Base-by-base conservation (phyloP, 2,888 invertebrate genomes). In the Yponomeuta cagnagella region DNA sequence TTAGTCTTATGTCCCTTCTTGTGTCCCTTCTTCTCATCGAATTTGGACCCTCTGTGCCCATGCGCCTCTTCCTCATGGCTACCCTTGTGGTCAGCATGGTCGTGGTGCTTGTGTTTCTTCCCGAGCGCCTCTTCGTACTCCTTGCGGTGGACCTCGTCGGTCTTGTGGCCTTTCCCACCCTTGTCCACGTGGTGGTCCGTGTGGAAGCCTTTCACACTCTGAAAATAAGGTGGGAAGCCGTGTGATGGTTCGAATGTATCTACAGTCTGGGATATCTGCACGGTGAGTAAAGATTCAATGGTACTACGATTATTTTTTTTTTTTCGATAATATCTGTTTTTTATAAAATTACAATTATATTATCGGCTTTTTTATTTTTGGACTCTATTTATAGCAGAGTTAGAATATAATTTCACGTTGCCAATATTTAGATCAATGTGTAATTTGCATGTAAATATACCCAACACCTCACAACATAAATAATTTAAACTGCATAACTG, bases 1-100 rank as follows among this genome's bases (percentile, higher is more conserved):
- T 95, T 95, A 1, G 95, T 95, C 81, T 95, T 95, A 79, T 96
- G 95, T 5, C 96, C 96, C 77, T 95, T 95, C 80, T 95, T 96
- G 80, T 96, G 96, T 0, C 95, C 96, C 74, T 95, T 95, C 79
- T 95, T 95, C 82, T 96, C 95, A 0, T 94, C 95, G 74, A 95
- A 95, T 80, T 95, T 94, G 0, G 94, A 93, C 0, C 94, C 94
- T 75, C 95, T 94, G 70, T 94, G 94, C 0, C 95, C 95, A 74
- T 95, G 94, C 5, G 94, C 95, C 70, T 94, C 91, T 76, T 95
- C 95, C 74, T 95, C 94, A 74, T 95, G 94, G 70, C 93, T 92
- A 1, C 94, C 95, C 77, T 95, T 93, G 75, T 95, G 93, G 8
- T 89, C 93, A 1, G 93, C 94, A 73, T 93, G 91, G 78, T 96